A percentile compares a stretch with the other conserved stretches of the same genome.
Evolutionary conservation across 2,888 invertebrate genomes (phyloP).

Genomic region (Pedicia rivosa): DNA sequence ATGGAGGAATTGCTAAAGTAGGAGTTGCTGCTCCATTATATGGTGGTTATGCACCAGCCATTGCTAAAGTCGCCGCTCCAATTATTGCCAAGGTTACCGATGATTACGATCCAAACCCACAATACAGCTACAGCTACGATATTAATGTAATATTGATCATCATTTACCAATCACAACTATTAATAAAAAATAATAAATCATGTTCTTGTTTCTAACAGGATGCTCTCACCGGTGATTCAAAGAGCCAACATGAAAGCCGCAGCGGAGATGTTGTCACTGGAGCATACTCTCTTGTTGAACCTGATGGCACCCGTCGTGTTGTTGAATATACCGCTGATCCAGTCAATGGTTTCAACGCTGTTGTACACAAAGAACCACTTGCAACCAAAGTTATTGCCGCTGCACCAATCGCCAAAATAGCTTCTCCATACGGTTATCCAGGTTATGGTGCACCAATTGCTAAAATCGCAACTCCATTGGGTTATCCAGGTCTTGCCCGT

Average conservation of each 20-base stretch:
- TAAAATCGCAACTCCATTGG: conserved; percentile 1
- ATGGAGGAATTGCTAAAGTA: conserved; percentile 15
- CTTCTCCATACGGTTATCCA: conserved; percentile 10
- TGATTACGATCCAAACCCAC: conserved; percentile 35
- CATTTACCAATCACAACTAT: too few relatives aligned
- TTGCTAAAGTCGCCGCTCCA: conserved; percentile 8
- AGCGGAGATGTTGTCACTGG: conserved; percentile 39
- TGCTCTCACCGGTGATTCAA: conserved; percentile 36
- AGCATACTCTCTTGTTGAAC: conserved; percentile 36
- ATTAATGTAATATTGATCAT: too few relatives aligned
- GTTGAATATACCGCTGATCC: conserved; percentile 42
- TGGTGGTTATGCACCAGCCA: conserved; percentile 3
- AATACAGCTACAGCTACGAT: conserved; percentile 38
- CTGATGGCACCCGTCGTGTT: conserved; percentile 37
- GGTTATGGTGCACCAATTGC: conserved; percentile 2
- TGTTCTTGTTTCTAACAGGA: too few relatives aligned
- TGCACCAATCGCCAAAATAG: too few relatives aligned
- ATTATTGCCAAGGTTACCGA: conserved; percentile 13
- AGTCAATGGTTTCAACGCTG: conserved; percentile 40
- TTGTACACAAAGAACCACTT: conserved; percentile 35
- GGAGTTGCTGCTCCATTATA: conserved; percentile 8
- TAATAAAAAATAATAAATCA: too few relatives aligned
- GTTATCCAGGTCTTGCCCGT: not conserved
- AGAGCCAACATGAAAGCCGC: conserved; percentile 37
- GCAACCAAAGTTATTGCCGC: conserved; percentile 26